Evolutionary conservation across 2,797 vertebrate species (phyloP), one percentile per base, ranked within the genome.

Genomic region (Pogonophryne albipinna): DNA sequence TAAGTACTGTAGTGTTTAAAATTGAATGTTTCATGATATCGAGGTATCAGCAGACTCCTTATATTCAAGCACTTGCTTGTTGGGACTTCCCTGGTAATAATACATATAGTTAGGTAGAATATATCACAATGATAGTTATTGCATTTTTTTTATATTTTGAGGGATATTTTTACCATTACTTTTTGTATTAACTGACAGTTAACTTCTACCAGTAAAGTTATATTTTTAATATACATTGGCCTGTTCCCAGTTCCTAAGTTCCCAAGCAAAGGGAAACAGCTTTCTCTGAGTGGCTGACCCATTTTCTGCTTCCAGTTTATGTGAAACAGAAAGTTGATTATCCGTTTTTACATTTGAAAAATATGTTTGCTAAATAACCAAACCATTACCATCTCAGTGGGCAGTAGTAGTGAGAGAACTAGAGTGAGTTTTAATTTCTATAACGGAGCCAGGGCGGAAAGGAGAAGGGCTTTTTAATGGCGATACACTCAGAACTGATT

Each of bases 401-500:
- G 63, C 10, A 68, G 66, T 34, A n/a, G 51, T 27, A 55, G 58
- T 81, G 66, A 87, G 68, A 73, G 46, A 80, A 77, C 94, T 96
- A 96, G 95, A 91, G 93, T 94, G 95, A 95, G 96, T 95, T 97
- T 96, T 96, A 96, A 97, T 95, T 94, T 94, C 94, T 95, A 95
- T 96, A 78, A 95, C 96, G 93, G 96, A 94, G 96, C 71, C 94
- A 95, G 94, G 94, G 94, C 94, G 95, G 74, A 71, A 86, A 82
- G 61, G 74, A 84, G 80, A 49, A 86, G 78, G 79, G 82, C 95
- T 95, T 96, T 93, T 98, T 97, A 98, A 98, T 97, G 96, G 97
- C 96, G 96, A 97, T 96, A 96, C 97, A 96, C 96, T 97, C 96
- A 95, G 95, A 97, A 97, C 95, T 95, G 93, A 97, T 97, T 96